Percentiles rank a stretch among this genome's conserved stretches.
phyloP scores from a whole-genome alignment of 2,888 invertebrate genomes.

The Gymnosoma rotundatum region DNA sequence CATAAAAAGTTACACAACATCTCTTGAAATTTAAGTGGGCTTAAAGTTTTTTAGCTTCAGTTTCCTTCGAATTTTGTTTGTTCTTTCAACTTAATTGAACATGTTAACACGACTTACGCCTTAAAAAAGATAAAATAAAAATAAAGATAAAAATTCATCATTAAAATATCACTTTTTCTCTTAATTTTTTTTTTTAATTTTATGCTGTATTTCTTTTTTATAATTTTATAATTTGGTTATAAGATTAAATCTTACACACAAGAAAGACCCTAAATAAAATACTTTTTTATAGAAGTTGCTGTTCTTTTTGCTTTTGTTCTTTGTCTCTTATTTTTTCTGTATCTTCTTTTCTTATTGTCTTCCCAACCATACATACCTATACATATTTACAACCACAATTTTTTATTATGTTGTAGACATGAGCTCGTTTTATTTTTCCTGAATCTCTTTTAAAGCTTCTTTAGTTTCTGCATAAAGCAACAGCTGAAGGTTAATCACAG shows the following conservation, averaged over 20 bases:
- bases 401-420: slow-evolving; percentile 29
- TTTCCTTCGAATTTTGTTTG: slow-evolving; percentile 25
- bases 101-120: slow-evolving; percentile 63
- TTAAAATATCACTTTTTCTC: slow-evolving; percentile 31
- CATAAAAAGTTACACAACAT: slow-evolving; percentile 48
- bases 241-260: slow-evolving; percentile 3
- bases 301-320: background rate
- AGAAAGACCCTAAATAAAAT: background rate
- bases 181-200: slow-evolving; percentile 3
- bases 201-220: background rate
- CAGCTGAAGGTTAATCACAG: slow-evolving; percentile 64
- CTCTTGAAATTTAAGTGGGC: slow-evolving; percentile 62
- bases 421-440: slow-evolving; percentile 53
- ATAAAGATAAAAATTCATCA: slow-evolving; percentile 15
- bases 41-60: slow-evolving; percentile 31
- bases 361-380: background rate
- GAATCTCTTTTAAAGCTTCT: slow-evolving; percentile 15
- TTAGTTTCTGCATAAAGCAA: slow-evolving; percentile 54
- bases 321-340: slow-evolving; percentile 18
- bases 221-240: background rate
- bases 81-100: slow-evolving; percentile 52
- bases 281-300: background rate
- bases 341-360: slow-evolving; percentile 39
- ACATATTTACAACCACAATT: slow-evolving; percentile 5
- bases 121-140: slow-evolving; percentile 10